These are phyloP conservation scores for Blastobasis adustella DNA, from an alignment of 2,888 invertebrate genomes.

Conservation along the genomic window DNA sequence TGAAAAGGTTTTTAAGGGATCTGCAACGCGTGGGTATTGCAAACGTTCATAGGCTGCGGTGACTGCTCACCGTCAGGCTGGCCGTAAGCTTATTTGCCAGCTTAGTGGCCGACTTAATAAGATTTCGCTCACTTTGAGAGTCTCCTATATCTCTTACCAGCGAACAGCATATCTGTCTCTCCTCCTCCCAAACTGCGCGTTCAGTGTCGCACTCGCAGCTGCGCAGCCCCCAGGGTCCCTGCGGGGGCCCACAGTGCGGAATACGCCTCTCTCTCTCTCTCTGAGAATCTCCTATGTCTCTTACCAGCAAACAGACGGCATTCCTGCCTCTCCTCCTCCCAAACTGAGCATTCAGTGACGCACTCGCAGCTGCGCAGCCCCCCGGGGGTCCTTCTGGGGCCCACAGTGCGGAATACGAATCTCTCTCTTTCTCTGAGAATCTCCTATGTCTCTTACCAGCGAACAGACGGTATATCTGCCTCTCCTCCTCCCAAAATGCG, in stretches of 20 bases:
- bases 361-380: slow-evolving; percentile 44
- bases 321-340: slow-evolving; percentile 38
- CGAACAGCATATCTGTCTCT: slow-evolving; percentile 45
- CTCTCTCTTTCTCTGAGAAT: too few relatives aligned
- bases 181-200: slow-evolving; percentile 42
- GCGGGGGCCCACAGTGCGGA: slow-evolving; percentile 37
- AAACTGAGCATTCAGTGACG: slow-evolving; percentile 35
- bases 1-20: too few relatives aligned
- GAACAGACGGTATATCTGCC: slow-evolving; percentile 48
- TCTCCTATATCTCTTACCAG: slow-evolving; percentile 42
- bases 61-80: too few relatives aligned
- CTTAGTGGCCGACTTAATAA: too few relatives aligned
- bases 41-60: too few relatives aligned
- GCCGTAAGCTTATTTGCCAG: too few relatives aligned
- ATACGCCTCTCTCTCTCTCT: too few relatives aligned
- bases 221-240: slow-evolving; percentile 31
- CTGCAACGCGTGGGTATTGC: too few relatives aligned
- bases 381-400: slow-evolving; percentile 26
- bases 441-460: too few relatives aligned
- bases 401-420: too few relatives aligned
- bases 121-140: too few relatives aligned
- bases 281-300: too few relatives aligned
- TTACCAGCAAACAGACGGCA: slow-evolving; percentile 54
- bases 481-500: slow-evolving; percentile 42
- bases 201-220: slow-evolving; percentile 45